Evolutionary conservation across 2,888 invertebrate species (phyloP).

Genomic region (Norana najaformis): DNA sequence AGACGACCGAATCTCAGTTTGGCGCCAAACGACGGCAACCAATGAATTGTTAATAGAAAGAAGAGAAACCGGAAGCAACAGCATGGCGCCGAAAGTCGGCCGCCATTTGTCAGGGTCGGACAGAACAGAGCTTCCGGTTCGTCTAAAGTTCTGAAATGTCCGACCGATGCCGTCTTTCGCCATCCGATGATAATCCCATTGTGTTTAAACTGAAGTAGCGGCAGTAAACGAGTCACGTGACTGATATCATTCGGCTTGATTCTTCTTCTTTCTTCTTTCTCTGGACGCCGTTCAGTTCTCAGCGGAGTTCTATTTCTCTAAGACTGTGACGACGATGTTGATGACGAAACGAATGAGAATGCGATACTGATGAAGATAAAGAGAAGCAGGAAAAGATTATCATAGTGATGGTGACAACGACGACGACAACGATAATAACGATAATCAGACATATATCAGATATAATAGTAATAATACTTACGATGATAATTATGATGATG

Average conservation of each 20-base stretch:
- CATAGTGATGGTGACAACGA: no score
- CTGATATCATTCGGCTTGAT: not conserved
- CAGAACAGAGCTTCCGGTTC: not conserved
- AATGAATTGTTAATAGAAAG: not conserved
- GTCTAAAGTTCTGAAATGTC: slow-evolving; percentile 5
- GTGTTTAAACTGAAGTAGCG: not conserved
- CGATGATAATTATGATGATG: no score
- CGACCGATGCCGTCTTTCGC: not conserved
- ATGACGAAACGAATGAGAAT: no score
- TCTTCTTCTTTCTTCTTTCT: not conserved
- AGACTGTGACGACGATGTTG: no score
- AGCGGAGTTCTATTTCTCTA: not conserved
- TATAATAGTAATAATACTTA: no score
- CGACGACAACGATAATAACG: no score
- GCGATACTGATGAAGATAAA: no score
- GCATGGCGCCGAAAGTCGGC: not conserved
- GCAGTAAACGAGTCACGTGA: slow-evolving; percentile 9
- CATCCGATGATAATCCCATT: slow-evolving; percentile 13
- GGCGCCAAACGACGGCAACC: not conserved
- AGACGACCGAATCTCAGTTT: not conserved
- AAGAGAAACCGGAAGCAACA: not conserved
- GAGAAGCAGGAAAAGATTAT: no score
- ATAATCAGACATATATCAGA: no score
- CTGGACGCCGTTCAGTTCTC: no score
- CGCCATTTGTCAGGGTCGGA: not conserved